Evolutionary conservation across 2,113 vertebrate genomes (phyloP).

Genomic region (Mugil cephalus): DNA sequence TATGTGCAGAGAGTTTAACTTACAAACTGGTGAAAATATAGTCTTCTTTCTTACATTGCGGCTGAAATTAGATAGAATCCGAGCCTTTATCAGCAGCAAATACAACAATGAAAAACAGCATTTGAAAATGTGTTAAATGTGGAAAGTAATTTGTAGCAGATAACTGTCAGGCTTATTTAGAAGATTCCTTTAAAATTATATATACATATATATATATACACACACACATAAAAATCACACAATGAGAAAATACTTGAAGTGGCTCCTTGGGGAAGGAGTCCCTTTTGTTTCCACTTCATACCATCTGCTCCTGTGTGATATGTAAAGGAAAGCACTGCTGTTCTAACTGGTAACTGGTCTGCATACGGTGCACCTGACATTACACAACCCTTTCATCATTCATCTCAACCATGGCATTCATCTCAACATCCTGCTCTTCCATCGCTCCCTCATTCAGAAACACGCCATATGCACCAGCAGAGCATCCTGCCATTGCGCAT

Average conservation of each 20-base stretch:
- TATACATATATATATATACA: too few relatives aligned
- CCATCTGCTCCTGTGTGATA: background rate
- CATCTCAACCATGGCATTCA: slow-evolving; percentile 10
- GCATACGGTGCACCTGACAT: slow-evolving; percentile 13
- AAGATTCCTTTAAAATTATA: too few relatives aligned
- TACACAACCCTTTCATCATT: background rate
- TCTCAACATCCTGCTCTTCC: slow-evolving; percentile 13
- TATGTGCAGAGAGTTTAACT: background rate
- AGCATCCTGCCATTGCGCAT: slow-evolving; percentile 46
- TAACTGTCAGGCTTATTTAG: background rate
- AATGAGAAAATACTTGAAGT: background rate
- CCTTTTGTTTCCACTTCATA: background rate
- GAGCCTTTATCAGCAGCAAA: background rate
- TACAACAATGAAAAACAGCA: background rate
- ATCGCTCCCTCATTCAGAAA: slow-evolving; percentile 27
- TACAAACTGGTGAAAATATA: background rate
- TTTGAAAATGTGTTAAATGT: background rate
- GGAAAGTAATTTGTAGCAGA: background rate
- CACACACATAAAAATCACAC: background rate
- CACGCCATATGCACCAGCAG: slow-evolving; percentile 38
- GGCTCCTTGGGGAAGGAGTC: background rate
- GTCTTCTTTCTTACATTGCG: background rate
- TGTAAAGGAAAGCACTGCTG: slow-evolving; percentile 1
- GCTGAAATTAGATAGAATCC: background rate
- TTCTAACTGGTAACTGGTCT: slow-evolving; percentile 11